Base-by-base conservation (phyloP, 2,888 invertebrate genomes). In the Volucella inanis region DNA sequence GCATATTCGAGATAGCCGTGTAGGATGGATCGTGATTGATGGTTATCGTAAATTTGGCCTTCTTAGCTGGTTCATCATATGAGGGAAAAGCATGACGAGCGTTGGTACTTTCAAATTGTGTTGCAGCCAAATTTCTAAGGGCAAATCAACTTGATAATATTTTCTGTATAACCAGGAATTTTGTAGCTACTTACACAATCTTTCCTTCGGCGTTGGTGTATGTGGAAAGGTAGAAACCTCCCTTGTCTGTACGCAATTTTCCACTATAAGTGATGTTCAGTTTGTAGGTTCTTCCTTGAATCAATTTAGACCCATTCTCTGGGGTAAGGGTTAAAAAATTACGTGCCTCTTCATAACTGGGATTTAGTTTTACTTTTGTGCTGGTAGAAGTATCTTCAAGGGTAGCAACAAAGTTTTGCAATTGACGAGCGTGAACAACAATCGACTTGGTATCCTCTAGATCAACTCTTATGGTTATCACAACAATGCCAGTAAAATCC, bases 31-130 rank as follows among this genome's bases (percentile, higher is more conserved):
- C 92, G 14, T 94, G 93, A 50, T 91, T 94, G 61, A 95, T 93
- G 9, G 92, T 93, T 18, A 95, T 93, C 11, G 93, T 91, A 89
- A 95, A 96, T 1, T 90, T 90, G 0, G 96, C 95, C 88, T 95
- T 95, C 14, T 93, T 89, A 0, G 91, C 92, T 0, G 96, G 96
- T 89, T 95, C 95, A 88, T 96, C 96, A 89, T 94, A 95, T 88
- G 95, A 96, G 0, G 96, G 96, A 90, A 96, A 95, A 0, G 94
- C 95, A 31, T 93, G 92, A 1, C 95, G 93, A 0, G 95, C 94
- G 64, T 93, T 92, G 0, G 93, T 94, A 0, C 95, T 93, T 89
- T 95, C 94, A 61, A 95, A 94, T 77, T 95, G 95, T 0, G 95
- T 95, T 0, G 94, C 93, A 6, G 94, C 93, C 2, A 95, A 89